Evolutionary conservation across 1,140 invertebrate genomes (phyloP), one percentile per base, ranked within the genome.

Genomic region (Drosophila equinoxialis): DNA sequence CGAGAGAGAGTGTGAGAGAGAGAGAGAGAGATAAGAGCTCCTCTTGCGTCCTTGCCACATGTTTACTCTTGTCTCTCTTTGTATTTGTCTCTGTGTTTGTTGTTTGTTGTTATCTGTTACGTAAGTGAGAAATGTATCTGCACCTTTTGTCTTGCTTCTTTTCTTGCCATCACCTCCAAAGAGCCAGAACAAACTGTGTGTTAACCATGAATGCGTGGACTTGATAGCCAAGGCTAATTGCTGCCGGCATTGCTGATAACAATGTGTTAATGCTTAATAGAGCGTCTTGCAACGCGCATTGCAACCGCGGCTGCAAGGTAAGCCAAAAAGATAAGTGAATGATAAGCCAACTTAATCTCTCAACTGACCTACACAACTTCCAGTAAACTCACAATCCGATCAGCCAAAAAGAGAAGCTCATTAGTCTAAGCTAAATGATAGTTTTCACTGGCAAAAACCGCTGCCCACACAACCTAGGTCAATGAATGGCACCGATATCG

Each of bases 401-500:
- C 10, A 3, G 11, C 10, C 10, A 13, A 39, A 13, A 37, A 11
- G 35, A 37, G 35, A 37, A 39, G 37, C 37, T 39, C 11, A 39
- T 39, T 39, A 13, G 1, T 13, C 3, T 39, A 13, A 39, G 37
- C 37, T 13, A 39, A 39, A 39, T 39, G 37, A 39, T 39, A 39
- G 37, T 39, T 39, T 39, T 11, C 37, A 39, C 37, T 11, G 37
- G 37, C 37, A 13, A 39, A 39, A 39, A 11, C 11, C 37, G 11
- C 51, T 41, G 42, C 20, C 67, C 70, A 33, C 70, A 33, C 57
- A 74, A 73, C 72, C 72, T 74, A 74, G 72, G 72, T 74, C 72
- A 74, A 74, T 66, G 63, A 41, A 58, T 48, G 45, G 35, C 20
- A 61, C 48, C 57, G 26, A 57, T 59, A 23, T 23, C 55, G n/a